phyloP scores from a whole-genome alignment of 2,888 invertebrate genomes.

The Tetranychus truncatus region DNA sequence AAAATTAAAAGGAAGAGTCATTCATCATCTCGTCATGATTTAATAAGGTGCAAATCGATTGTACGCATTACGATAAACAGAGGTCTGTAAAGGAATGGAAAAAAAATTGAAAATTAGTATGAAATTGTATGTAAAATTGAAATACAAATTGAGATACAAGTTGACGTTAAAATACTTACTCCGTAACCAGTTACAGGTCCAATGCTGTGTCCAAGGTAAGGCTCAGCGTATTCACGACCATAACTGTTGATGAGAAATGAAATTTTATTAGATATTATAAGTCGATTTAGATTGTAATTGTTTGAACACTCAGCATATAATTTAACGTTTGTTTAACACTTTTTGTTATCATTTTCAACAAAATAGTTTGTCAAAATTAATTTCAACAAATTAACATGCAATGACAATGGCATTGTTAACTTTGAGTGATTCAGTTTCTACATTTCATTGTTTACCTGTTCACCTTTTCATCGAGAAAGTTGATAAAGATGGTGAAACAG shows the following conservation, averaged over 20 bases:
- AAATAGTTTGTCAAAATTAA: no score
- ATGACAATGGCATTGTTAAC: no score
- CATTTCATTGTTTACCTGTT: no score
- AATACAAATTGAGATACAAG: neutral
- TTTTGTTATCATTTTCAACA: no score
- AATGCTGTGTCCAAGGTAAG: conserved; percentile 78
- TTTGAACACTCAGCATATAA: no score
- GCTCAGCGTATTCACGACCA: conserved; percentile 68
- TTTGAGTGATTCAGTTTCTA: no score
- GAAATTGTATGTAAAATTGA: neutral
- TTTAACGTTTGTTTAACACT: no score
- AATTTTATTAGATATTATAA: neutral
- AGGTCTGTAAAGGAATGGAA: conserved; percentile 42
- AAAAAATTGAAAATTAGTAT: conserved; percentile 6
- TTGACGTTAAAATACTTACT: conserved; percentile 46
- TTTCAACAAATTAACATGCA: no score
- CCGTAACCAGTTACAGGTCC: conserved; percentile 92
- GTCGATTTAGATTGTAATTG: no score
- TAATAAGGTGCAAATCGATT: conserved; percentile 83
- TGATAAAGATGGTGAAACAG: neutral
- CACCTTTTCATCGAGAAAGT: no score
- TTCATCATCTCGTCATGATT: neutral
- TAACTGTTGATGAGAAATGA: conserved; percentile 41
- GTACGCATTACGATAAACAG: conserved; percentile 80
- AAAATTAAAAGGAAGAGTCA: no score